A percentile compares a stretch with the other conserved stretches of the same genome.
Conservation (phyloP, 2,888 invertebrate species). For the Spodoptera littoralis region DNA sequence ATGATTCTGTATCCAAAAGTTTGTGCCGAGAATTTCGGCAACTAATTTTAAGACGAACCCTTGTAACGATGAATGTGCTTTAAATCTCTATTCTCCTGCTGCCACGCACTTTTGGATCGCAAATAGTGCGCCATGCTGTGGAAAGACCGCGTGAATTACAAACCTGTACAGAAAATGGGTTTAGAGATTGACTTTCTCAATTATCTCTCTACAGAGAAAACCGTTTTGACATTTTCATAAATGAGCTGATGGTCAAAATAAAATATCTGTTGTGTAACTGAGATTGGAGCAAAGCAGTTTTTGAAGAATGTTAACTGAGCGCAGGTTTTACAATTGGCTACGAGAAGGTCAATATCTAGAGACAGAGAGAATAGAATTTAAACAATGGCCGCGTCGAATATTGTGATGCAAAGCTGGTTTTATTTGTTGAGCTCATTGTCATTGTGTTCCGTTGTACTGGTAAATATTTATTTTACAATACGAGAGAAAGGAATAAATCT, state of each 20-base stretch:
- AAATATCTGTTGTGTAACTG: slow-evolving; percentile 58
- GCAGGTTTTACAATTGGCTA: slow-evolving; percentile 43
- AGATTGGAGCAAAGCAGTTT: slow-evolving; percentile 42
- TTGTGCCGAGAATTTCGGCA: slow-evolving; percentile 46
- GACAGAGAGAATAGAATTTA: slow-evolving; percentile 34
- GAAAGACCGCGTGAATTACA: too few relatives aligned
- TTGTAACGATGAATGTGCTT: slow-evolving; percentile 41
- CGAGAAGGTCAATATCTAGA: slow-evolving; percentile 35
- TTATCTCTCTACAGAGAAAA: slow-evolving; percentile 55
- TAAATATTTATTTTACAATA: slow-evolving; percentile 39
- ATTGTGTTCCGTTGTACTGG: slow-evolving; percentile 29
- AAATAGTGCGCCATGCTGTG: too few relatives aligned
- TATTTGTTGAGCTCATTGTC: slow-evolving; percentile 39
- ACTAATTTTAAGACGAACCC: slow-evolving; percentile 56
- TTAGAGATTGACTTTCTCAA: too few relatives aligned
- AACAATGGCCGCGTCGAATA: slow-evolving; percentile 41
- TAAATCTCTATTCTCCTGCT: slow-evolving; percentile 12
- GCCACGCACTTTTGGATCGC: too few relatives aligned
- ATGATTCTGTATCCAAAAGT: slow-evolving; percentile 44
- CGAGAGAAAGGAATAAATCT: slow-evolving; percentile 26
- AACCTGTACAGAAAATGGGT: too few relatives aligned
- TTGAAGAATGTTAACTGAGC: slow-evolving; percentile 48
- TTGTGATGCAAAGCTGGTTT: slow-evolving; percentile 42
- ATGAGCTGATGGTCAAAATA: slow-evolving; percentile 60
- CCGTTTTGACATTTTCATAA: slow-evolving; percentile 67